phyloP scores from a whole-genome alignment of 2,888 invertebrate species.

The Agrilus biguttatus region DNA sequence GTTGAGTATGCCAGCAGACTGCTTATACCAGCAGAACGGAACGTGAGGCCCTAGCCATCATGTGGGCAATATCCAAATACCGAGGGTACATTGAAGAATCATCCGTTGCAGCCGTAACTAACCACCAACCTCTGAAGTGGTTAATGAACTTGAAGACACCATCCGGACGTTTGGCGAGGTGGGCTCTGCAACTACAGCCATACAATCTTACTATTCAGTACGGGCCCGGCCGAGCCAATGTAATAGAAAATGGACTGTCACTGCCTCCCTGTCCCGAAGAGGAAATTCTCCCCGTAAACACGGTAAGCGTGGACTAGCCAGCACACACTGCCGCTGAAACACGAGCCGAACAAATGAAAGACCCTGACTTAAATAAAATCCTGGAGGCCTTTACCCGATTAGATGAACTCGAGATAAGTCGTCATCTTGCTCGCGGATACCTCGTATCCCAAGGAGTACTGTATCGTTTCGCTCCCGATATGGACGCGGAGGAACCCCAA shows the following conservation, averaged over 20 bases:
- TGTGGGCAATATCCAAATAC: constrained; percentile 25
- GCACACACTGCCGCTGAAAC: too few relatives aligned
- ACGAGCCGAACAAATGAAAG: too few relatives aligned
- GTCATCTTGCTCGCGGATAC: too few relatives aligned
- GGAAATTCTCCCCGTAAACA: too few relatives aligned
- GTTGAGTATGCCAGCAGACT: constrained; percentile 17
- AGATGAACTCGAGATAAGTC: too few relatives aligned
- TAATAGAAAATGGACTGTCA: constrained; percentile 23
- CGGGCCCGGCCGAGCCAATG: constrained; percentile 20
- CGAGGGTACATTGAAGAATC: constrained; percentile 25
- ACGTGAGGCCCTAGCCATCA: constrained; percentile 14
- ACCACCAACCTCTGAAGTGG: constrained; percentile 34
- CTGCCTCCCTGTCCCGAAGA: constrained; percentile 8
- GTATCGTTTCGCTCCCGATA: constrained; percentile 2
- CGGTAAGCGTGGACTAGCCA: too few relatives aligned
- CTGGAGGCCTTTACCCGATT: too few relatives aligned
- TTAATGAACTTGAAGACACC: constrained; percentile 23
- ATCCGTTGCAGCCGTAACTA: constrained; percentile 23
- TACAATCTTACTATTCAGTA: constrained; percentile 23
- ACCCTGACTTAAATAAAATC: too few relatives aligned
- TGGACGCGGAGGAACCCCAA: constrained; percentile 14
- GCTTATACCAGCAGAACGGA: constrained; percentile 13
- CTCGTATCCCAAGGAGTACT: too few relatives aligned
- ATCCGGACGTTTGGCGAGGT: constrained; percentile 24
- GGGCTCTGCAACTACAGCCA: constrained; percentile 25